Evolutionary conservation across 2,888 invertebrate species (phyloP), one percentile per base, ranked within the genome.

Genomic region (Pseudolycoriella hygida): DNA sequence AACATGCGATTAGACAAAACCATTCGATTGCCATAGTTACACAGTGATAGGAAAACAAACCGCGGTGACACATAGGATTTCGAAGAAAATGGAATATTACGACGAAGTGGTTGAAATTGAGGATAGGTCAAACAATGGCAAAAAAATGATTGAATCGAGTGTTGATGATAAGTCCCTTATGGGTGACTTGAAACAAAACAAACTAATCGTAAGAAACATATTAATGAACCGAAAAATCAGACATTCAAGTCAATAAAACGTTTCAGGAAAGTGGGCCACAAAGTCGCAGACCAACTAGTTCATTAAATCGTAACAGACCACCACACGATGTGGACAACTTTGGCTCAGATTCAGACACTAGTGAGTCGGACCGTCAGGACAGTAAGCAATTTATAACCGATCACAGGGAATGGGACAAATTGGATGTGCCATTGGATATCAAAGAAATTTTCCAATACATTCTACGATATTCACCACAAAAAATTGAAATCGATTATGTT

Each of bases 371-470:
- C 3, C 31, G 17, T n/a, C 39, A 48, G n/a, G 45, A 45, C 5
- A 44, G 38, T 41, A 25, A 30, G 17, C 41, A 42, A 18, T 18
- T 37, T 2, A 12, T 17, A 20, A 38, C 11, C 30, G 37, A 45
- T 37, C 83, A 89, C 2, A 77, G 79, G 51, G 76, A 83, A 53
- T 96, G 80, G 68, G 83, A 86, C 50, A 76, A 84, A 58, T 66
- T 96, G 48, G 74, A 82, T 47, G 82, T 88, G 42, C 76, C 82
- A 2, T 68, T 78, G 0, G 94, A 96, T 51, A 76, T 93, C 52
- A 88, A 87, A 58, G 92, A 94, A 55, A 67, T 96, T 5, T 94
- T 97, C 65, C 85, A 88, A 56, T 90, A 87, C 56, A 94, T 97
- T 49, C 78, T 81, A 55, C 82, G 83, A 87, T 96, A 94, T 61